Base-by-base conservation (phyloP, 1,140 invertebrate genomes). In the Heliconius nattereri region DNA sequence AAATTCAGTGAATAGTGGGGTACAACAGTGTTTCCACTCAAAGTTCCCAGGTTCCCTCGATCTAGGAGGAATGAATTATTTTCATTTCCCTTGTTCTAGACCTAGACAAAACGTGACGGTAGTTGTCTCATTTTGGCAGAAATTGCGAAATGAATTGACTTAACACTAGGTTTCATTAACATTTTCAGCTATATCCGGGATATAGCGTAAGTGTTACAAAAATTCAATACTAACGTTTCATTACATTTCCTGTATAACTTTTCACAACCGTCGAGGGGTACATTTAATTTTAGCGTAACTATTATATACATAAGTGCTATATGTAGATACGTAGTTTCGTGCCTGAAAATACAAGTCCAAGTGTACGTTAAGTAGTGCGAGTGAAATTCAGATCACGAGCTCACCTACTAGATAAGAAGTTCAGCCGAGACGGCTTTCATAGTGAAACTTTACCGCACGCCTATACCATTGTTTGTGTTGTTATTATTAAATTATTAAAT, bases 371-470 rank as follows among this genome's bases (percentile, higher is more conserved):
- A 32, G 35, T 35, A 72, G 71, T 72, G 32, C 35, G 71, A 72
- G 71, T 72, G 71, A 72, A 72, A 72, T 72, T 72, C 71, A 72
- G 71, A 35, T 72, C 71, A 72, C 71, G 71, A 35, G 29, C 71
- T 40, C 71, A 72, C 71, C 71, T 37, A 40, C 32, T 72, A 72
- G 71, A 72, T 72, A 72, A 72, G 71, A 37, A 72, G 71, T 72
- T 72, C 35, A 40, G 71, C 37, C 32, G 71, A 40, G 71, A 72
- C 37, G 71, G 71, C 71, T 72, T 37, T 72, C 32, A 37, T 37
- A 72, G 29, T 37, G 71, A 40, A 72, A 72, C 71, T 72, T 72
- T 40, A 72, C 32, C 32, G 19, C 29, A 37, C 71, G 7, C 71
- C 71, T 23, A 20, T 72, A 72, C 71, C 3, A 35, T 37, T 37